Base-by-base conservation (phyloP, 2,797 vertebrate species). In the Pelochelys cantorii region DNA sequence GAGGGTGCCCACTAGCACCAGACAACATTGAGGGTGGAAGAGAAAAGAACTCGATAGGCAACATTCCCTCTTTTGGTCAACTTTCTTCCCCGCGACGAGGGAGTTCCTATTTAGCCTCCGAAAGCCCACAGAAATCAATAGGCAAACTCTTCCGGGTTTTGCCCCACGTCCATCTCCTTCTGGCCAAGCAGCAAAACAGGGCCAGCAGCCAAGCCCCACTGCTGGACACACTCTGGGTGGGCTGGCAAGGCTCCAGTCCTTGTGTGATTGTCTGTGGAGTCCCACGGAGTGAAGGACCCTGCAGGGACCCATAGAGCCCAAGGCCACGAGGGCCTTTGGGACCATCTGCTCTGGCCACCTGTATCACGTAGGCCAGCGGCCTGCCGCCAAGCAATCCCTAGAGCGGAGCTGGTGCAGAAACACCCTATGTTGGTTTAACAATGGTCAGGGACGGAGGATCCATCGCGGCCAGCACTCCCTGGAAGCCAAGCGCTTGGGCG, bases 161-260 rank as follows among this genome's bases (percentile, higher is more conserved):
- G 3, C 37, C 23, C 25, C 5, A 17, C 18, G 0, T 0, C 27
- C 27, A 3, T 11, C 0, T 0, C n/a, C 2, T 1, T 4, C 86
- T 85, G 29, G 3, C n/a, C 55, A 56, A 54, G 60, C 15, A 42
- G 80, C 56, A 83, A 71, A 87, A 53, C 27, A 34, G 37, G 11
- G 65, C 53, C 31, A 0, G 14, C 0, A 0, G 22, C 23, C 79
- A 18, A 34, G 89, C 86, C 79, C 83, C 83, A 60, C 90, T 37
- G 79, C 53, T 4, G 2, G 87, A 75, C 65, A 31, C 84, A 0
- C 0, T 12, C 27, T 9, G 0, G 0, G 62, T 57, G 23, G 56
- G 77, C 55, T 54, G 0, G 37, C 31, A 90, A 90, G 71, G 53
- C 29, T 93, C 22, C 2, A 0, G 10, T 7, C 84, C 31, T 62